Percentiles rank a stretch among this genome's conserved stretches.
Conservation (phyloP, 2,888 invertebrate species). For the Tenthredo mesomela region DNA sequence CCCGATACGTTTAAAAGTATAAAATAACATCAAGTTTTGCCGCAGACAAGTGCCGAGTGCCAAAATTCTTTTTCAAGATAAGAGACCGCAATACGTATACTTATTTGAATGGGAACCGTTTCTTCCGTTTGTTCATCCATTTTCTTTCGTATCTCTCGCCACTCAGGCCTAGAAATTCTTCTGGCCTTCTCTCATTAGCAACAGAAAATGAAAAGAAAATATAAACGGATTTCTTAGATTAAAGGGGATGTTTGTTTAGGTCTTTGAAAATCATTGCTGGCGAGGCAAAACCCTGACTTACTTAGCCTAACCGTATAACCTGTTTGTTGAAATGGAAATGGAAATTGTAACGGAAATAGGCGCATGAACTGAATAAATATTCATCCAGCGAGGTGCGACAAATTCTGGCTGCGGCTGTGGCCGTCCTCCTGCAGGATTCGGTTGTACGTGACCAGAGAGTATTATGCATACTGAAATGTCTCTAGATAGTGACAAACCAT, state of each 20-base stretch:
- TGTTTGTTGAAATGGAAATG: conserved; percentile 36
- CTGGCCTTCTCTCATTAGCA: not conserved
- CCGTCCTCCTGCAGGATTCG: conserved; percentile 62
- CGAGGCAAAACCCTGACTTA: not conserved
- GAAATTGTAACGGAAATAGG: conserved; percentile 24
- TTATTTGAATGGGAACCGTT: not conserved
- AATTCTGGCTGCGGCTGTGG: conserved; percentile 67
- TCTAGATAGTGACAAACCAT: conserved; percentile 24
- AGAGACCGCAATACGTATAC: not conserved
- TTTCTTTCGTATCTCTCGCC: conserved; percentile 30
- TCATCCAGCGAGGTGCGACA: conserved; percentile 62
- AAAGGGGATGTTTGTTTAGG: conserved; percentile 32
- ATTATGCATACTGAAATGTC: conserved; percentile 39
- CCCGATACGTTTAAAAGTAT: conserved; percentile 9
- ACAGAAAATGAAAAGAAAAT: conserved; percentile 17
- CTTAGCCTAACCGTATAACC: conserved; percentile 15
- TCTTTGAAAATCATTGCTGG: conserved; percentile 13
- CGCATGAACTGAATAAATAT: conserved; percentile 65
- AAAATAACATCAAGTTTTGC: not conserved
- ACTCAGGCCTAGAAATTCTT: conserved; percentile 4
- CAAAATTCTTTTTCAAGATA: not conserved
- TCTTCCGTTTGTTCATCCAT: conserved; percentile 17
- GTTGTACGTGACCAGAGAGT: conserved; percentile 70
- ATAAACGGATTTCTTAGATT: conserved; percentile 39
- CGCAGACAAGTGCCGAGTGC: not conserved